phyloP scores from a whole-genome alignment of 2,113 vertebrate genomes.

The Tringa solitaria region DNA sequence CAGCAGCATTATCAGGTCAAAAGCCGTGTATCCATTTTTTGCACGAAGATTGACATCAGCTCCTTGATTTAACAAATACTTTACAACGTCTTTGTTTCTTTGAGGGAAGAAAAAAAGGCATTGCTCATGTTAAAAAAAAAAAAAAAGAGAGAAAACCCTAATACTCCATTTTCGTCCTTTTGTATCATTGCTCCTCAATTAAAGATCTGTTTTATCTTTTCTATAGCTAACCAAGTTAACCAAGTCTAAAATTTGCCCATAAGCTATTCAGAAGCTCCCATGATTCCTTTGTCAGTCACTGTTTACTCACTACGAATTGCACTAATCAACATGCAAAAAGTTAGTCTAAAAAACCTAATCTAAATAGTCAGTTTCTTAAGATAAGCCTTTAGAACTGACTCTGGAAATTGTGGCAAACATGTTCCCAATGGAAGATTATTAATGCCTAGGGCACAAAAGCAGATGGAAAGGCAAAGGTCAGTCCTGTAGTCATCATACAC shows the following conservation, averaged over 20 bases:
- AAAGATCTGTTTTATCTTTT: neutral
- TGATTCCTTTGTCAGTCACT: neutral
- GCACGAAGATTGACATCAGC: slow-evolving; percentile 92
- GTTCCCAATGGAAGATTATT: neutral
- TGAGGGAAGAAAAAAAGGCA: slow-evolving; percentile 13
- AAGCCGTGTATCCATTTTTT: slow-evolving; percentile 96
- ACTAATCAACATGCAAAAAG: neutral
- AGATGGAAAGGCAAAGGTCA: neutral
- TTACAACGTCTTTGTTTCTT: slow-evolving; percentile 95
- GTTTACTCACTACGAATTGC: neutral
- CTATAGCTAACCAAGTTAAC: neutral
- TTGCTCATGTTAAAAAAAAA: neutral
- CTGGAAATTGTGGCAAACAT: neutral
- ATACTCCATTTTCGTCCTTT: neutral
- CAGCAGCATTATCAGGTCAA: slow-evolving; percentile 95
- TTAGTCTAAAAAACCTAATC: neutral
- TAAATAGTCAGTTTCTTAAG: neutral
- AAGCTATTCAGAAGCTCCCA: neutral
- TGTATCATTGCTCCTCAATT: neutral
- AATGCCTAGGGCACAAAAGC: neutral
- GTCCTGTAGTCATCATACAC: neutral
- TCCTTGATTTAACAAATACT: slow-evolving; percentile 91
- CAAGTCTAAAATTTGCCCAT: neutral
- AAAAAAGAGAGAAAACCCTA: neutral
- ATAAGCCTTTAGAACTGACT: neutral